phyloP scores from a whole-genome alignment of 2,797 vertebrate species.

The Falco novaeseelandiae region DNA sequence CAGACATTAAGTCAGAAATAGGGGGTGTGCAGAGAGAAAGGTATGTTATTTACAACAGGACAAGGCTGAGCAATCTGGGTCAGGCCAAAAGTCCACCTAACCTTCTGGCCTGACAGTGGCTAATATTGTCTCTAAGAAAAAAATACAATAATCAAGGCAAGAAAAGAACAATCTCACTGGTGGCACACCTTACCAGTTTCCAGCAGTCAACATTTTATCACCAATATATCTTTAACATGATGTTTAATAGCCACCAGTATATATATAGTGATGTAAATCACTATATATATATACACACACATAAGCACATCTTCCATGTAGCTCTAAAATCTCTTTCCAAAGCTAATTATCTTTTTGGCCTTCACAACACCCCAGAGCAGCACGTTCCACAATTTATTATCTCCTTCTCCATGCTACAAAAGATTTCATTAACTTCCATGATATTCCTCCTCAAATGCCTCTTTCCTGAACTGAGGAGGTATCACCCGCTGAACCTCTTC shows the following conservation, averaged over 20 bases:
- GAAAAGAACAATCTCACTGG: neutral
- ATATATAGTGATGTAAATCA: neutral
- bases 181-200: neutral
- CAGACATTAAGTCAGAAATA: neutral
- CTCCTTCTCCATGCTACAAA: neutral
- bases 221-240: neutral
- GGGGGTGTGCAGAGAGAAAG: neutral
- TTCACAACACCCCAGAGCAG: neutral
- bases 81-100: neutral
- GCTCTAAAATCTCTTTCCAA: neutral
- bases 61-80: neutral
- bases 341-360: conserved; percentile 16
- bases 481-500: neutral
- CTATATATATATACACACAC: neutral
- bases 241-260: neutral
- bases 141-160: neutral
- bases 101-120: neutral
- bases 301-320: neutral
- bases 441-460: neutral
- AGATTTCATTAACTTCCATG: neutral
- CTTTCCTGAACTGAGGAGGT: neutral
- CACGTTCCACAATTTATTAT: neutral
- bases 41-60: neutral
- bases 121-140: neutral
- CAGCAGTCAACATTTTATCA: neutral